Evolutionary conservation across 2,888 invertebrate genomes (phyloP), one percentile per base, ranked within the genome.

Genomic region (Eupithecia dodoneata): DNA sequence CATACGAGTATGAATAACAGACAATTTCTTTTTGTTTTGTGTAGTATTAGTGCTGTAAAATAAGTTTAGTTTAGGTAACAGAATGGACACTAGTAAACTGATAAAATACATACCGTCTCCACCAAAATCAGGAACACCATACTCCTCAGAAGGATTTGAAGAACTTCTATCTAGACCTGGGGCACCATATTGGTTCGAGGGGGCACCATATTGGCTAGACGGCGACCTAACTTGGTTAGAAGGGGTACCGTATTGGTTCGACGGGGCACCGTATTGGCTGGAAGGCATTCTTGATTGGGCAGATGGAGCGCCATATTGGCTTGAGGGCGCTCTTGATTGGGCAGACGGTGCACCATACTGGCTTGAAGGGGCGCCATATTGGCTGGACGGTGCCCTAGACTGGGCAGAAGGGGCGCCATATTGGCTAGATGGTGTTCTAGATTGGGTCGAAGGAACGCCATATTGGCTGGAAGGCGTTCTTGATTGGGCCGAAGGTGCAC

Each of bases 281-380:
- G 4, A 76, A 0, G 81, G 81, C 10, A 66, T 10, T 9, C 65
- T 65, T 47, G 15, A n/a, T 30, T 77, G 76, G 0, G 30, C n/a
- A 4, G 63, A 30, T 30, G 30, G 30, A 30, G 84, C 76, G 0
- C 82, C 80, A 72, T 87, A 87, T 67, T 87, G 85, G 9, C 67
- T 74, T 4, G 77, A 76, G 0, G 81, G 81, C 10, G 69, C 7
- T 9, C 65, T 65, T 47, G 15, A n/a, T 30, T 77, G 76, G 0
- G 30, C n/a, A 4, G 63, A 30, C 30, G 30, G 30, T 30, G 84
- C 76, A 1, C 82, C 80, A 72, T 87, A 87, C 66, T 87, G 85
- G 9, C 67, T 74, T 4, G 77, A 63, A 0, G 94, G 95, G 18
- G 94, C 88, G 65, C 94, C 90, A 77, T 95, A 96, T 69, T 87